Evolutionary conservation across 1,140 invertebrate genomes (phyloP), one percentile per base, ranked within the genome.

Genomic region (Lethocerus indicus): DNA sequence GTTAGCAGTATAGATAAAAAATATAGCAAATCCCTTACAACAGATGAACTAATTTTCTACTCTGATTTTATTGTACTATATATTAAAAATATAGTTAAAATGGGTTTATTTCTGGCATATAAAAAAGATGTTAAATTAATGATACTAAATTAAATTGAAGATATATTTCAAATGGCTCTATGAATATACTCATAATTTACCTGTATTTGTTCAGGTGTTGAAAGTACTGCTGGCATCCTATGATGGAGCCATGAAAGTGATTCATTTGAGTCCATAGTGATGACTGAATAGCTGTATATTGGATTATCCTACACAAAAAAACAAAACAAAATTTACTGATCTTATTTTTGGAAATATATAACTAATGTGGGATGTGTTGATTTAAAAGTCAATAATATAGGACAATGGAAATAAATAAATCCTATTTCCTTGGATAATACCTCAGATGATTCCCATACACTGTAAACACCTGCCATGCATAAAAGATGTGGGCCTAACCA

Each of bases 401-500:
- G n/a, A n/a, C n/a, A n/a, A n/a, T n/a, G n/a, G n/a, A n/a, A n/a
- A n/a, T n/a, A n/a, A n/a, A n/a, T n/a, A 47, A 23, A 36, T 13
- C 12, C 5, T 16, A 27, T 44, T 12, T 26, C 2, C 18, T 35
- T 20, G 59, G 6, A 45, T 24, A 27, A 58, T 60, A 67, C 65
- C 57, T 68, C 59, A 39, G 62, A 52, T 27, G 64, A 57, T 28
- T 73, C 73, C 75, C 79, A 85, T 5, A 70, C 62, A 62, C 78
- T 75, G 64, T 83, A 90, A 1, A 90, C 59, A 1, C 81, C 86
- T 41, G 86, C 85, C 70, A 89, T 74, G 49, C 78, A 73, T 12
- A 88, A 59, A 12, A 87, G 61, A 35, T 66, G 67, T 6, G 78
- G 69, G 20, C 80, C 76, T 59, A 67, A 65, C 74, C 76, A 80